A percentile compares a stretch with the other conserved stretches of the same genome.
Conservation (phyloP, 2,888 invertebrate species). For the Lochmaea capreae region DNA sequence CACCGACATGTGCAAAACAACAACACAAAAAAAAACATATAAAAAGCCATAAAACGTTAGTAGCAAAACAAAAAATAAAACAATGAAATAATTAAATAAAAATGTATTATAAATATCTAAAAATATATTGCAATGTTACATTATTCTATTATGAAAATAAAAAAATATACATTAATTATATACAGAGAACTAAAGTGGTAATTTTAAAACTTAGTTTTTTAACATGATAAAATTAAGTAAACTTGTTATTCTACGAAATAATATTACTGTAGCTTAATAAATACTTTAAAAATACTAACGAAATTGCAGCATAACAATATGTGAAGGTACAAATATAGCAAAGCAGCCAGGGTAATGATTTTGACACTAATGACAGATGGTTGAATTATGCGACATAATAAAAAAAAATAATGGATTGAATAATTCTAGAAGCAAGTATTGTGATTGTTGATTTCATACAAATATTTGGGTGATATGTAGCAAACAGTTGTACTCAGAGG, state of each 20-base stretch:
- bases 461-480: too few species aligned
- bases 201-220: slow-evolving; percentile 5
- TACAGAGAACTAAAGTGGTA: slow-evolving; percentile 5
- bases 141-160: slow-evolving; percentile 31
- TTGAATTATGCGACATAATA: too few species aligned
- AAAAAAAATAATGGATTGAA: background rate
- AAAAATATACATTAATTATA: slow-evolving; percentile 35
- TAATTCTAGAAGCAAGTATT: too few species aligned
- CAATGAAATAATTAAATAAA: slow-evolving; percentile 30
- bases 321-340: background rate
- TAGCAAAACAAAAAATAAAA: slow-evolving; percentile 43
- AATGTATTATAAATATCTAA: slow-evolving; percentile 45
- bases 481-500: too few species aligned
- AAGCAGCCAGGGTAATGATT: background rate
- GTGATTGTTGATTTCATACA: too few species aligned
- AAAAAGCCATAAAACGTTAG: slow-evolving; percentile 35
- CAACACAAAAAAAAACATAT: slow-evolving; percentile 32
- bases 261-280: background rate
- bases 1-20: slow-evolving; percentile 16
- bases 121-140: slow-evolving; percentile 34
- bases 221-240: background rate
- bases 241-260: background rate
- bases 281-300: background rate
- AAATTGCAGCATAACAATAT: slow-evolving; percentile 6
- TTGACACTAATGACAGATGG: background rate